Base-by-base conservation (phyloP, 2,888 invertebrate genomes). In the Drosophila prolongata region DNA sequence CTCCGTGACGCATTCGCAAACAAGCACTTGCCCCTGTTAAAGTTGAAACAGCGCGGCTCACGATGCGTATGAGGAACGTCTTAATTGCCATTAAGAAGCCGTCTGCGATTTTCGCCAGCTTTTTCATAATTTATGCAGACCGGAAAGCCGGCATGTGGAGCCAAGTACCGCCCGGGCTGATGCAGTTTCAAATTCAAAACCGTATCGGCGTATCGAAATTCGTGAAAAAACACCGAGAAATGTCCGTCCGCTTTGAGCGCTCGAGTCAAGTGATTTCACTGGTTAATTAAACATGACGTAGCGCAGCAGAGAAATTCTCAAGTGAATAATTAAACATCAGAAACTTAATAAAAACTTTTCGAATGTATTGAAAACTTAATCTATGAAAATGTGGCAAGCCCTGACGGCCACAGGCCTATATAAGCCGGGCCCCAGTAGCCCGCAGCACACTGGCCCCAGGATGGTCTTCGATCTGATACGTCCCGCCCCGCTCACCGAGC, bases 71-170 rank as follows among this genome's bases (percentile, higher is more conserved):
- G 65, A 27, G 78, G 67, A 65, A 72, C 37, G 55, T 43, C 43
- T 42, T 44, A 52, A 44, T 66, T 50, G 53, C 30, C 16, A 27
- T 30, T 43, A 14, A 44, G 52, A 6, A 44, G 50, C 43, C 65
- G 35, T 53, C 52, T 53, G 55, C 37, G 19, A 58, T 58, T 64
- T 64, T 53, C 13, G 49, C 37, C 8, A 72, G 60, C 43, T 70
- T 74, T 74, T 54, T 35, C 65, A 80, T 84, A 52, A 76, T 78
- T 84, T 77, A 80, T 80, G 84, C 81, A 84, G 54, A 44, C 54
- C 55, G 79, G 72, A 78, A 80, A 75, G 49, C 40, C 55, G 70
- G 43, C 84, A 78, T 75, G 65, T 80, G 81, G 49, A 78, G 55
- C 44, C 37, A 40, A 53, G 49, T 43, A 34, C 11, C 42, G 38